phyloP scores from a whole-genome alignment of 2,888 invertebrate species.

The Polyommatus iphigenia region DNA sequence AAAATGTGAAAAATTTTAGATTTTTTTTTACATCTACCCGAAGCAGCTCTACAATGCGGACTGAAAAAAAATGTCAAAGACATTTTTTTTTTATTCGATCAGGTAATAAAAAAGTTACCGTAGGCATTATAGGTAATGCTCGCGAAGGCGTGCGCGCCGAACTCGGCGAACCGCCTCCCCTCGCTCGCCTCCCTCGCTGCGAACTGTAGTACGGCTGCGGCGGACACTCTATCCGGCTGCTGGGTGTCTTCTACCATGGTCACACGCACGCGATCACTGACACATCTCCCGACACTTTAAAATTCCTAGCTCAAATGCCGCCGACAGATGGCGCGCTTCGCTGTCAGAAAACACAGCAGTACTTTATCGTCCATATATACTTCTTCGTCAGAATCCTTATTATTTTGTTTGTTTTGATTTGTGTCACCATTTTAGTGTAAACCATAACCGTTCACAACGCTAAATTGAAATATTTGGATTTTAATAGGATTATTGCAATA shows the following conservation, averaged over 20 bases:
- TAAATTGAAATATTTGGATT: neutral
- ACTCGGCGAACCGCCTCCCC: constrained; percentile 66
- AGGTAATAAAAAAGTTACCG: constrained; percentile 50
- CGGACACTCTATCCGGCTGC: constrained; percentile 61
- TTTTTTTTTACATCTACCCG: neutral
- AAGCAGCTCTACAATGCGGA: neutral
- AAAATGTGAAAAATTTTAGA: neutral
- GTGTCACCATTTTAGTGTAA: constrained; percentile 33
- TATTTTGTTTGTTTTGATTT: constrained; percentile 41
- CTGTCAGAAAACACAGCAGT: constrained; percentile 56
- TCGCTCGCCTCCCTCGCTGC: constrained; percentile 71
- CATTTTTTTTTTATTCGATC: neutral
- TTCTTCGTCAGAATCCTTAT: constrained; percentile 45
- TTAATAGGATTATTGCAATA: constrained; percentile 35
- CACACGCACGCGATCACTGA: constrained; percentile 37
- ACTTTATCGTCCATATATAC: constrained; percentile 55
- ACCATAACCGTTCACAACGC: constrained; percentile 33
- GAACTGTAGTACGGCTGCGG: constrained; percentile 69
- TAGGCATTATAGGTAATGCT: constrained; percentile 69
- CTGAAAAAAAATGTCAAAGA: constrained; percentile 6
- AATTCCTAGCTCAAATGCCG: constrained; percentile 5
- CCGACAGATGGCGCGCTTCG: constrained; percentile 43
- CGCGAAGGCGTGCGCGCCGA: constrained; percentile 71
- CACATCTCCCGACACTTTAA: constrained; percentile 26
- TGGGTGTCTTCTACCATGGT: constrained; percentile 67